These are phyloP conservation scores for Schizothorax lantsangensis DNA, from an alignment of 2,797 vertebrate species.

Conservation along the genomic window DNA sequence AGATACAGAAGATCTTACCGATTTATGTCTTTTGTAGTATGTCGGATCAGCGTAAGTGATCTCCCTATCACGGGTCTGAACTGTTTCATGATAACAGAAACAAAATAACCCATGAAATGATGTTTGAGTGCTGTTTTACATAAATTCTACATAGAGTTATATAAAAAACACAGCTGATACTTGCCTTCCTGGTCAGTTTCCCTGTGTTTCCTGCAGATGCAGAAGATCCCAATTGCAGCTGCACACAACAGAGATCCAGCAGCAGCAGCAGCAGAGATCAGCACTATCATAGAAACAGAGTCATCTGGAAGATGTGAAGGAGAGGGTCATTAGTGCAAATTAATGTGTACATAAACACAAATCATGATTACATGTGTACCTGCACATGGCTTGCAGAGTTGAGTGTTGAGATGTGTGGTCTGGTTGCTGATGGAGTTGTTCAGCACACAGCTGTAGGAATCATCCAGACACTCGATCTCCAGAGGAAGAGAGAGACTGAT, in stretches of 20 bases:
- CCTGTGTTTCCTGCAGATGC: not conserved
- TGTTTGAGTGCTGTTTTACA: too few species aligned
- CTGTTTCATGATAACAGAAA: not conserved
- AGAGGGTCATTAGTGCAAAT: not conserved
- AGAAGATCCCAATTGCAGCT: not conserved
- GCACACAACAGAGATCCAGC: not conserved
- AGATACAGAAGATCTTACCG: not conserved
- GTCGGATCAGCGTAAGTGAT: not conserved
- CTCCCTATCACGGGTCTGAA: not conserved
- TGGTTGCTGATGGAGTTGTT: not conserved
- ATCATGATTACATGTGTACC: not conserved
- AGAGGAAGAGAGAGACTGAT: not conserved
- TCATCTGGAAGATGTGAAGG: not conserved
- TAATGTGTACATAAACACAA: not conserved
- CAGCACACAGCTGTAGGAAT: not conserved
- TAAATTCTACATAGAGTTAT: too few species aligned
- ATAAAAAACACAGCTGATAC: too few species aligned
- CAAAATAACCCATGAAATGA: not conserved
- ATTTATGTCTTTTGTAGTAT: not conserved
- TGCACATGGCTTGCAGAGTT: not conserved
- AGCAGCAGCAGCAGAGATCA: not conserved
- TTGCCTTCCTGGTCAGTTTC: not conserved
- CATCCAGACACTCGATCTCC: not conserved
- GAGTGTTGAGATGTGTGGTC: not conserved
- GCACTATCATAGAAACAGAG: not conserved